phyloP scores from a whole-genome alignment of 2,888 invertebrate genomes.

The Petrolisthes manimaculis region DNA sequence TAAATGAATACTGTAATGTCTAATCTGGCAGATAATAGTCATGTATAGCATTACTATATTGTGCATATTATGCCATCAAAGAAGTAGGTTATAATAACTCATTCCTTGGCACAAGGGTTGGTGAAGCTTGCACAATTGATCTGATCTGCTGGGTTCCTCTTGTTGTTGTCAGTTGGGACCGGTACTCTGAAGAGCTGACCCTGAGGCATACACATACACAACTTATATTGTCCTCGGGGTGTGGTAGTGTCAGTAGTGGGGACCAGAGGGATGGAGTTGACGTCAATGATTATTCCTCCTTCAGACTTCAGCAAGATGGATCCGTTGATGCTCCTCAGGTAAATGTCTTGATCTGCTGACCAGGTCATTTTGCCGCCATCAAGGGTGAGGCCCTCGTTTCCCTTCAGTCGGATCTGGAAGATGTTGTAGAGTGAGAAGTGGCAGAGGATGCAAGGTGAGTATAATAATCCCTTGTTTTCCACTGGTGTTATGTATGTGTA shows the following conservation, averaged over 20 bases:
- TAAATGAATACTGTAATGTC: too few species aligned
- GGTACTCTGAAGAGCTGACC: slow-evolving; percentile 86
- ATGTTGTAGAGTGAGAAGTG: neutral
- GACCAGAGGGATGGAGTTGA: slow-evolving; percentile 67
- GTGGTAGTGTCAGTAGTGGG: slow-evolving; percentile 63
- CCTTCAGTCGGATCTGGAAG: slow-evolving; percentile 61
- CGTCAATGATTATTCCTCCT: slow-evolving; percentile 67
- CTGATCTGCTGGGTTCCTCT: slow-evolving; percentile 68
- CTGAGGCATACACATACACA: slow-evolving; percentile 91
- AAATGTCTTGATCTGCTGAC: slow-evolving; percentile 84
- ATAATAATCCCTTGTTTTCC: too few species aligned
- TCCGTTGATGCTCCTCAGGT: slow-evolving; percentile 73
- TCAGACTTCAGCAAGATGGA: slow-evolving; percentile 67
- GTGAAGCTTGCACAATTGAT: slow-evolving; percentile 76
- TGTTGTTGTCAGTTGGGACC: slow-evolving; percentile 74
- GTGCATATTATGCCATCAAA: neutral
- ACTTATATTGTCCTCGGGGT: slow-evolving; percentile 78
- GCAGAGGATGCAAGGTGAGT: too few species aligned
- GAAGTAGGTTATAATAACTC: neutral
- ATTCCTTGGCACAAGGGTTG: slow-evolving; percentile 75
- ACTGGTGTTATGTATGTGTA: too few species aligned
- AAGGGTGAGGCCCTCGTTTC: slow-evolving; percentile 68
- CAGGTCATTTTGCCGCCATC: slow-evolving; percentile 78
- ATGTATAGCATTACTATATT: neutral
- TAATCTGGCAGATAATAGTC: neutral